phyloP scores from a whole-genome alignment of 2,797 vertebrate species.

The Myripristis murdjan region DNA sequence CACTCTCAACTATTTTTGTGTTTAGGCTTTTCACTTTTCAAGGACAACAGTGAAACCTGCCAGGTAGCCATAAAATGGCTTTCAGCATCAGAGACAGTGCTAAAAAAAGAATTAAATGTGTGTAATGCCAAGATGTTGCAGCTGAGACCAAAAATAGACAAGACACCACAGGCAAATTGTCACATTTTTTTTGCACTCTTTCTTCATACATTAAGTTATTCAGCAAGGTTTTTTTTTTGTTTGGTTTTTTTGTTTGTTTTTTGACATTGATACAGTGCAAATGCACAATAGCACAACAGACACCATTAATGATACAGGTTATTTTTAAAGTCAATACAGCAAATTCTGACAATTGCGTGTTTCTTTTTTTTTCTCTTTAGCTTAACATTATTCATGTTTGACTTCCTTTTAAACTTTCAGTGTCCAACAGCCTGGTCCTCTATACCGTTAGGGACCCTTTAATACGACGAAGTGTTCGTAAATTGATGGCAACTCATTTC shows the following conservation, averaged over 20 bases:
- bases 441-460: conserved; percentile 57
- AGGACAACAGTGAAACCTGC: no score
- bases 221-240: conserved; percentile 76
- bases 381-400: conserved; percentile 71
- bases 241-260: no score
- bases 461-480: conserved; percentile 54
- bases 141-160: conserved; percentile 47
- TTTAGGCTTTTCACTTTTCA: no score
- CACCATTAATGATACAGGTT: conserved; percentile 79
- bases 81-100: no score
- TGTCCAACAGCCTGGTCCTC: conserved; percentile 59
- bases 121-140: conserved; percentile 21
- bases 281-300: conserved; percentile 82
- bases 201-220: conserved; percentile 78
- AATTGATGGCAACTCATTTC: conserved; percentile 58
- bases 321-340: conserved; percentile 80
- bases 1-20: background rate
- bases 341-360: conserved; percentile 78
- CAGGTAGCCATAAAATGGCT: no score
- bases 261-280: conserved; percentile 84
- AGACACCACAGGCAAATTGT: conserved; percentile 34
- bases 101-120: conserved; percentile 1
- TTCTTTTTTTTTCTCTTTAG: conserved; percentile 61
- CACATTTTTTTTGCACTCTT: conserved; percentile 72
- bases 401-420: conserved; percentile 57